These are phyloP conservation scores for Byasa hedistus DNA, from an alignment of 2,888 invertebrate genomes.

Conservation along the genomic window DNA sequence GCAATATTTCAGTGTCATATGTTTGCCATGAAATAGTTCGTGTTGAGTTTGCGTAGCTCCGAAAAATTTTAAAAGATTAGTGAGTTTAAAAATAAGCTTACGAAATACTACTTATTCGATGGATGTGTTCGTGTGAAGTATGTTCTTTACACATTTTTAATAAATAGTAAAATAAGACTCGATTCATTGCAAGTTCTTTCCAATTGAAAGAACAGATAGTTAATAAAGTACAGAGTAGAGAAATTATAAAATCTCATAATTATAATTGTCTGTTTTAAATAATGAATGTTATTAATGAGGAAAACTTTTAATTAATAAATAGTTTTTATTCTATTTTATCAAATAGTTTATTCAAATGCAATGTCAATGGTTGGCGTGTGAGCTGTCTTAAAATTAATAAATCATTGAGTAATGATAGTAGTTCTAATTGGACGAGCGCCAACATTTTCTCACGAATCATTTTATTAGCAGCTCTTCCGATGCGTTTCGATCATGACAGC, in stretches of 20 bases:
- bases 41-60: constrained; percentile 3
- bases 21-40: constrained; percentile 14
- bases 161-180: neutral
- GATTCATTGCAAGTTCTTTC: no score
- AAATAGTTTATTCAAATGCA: constrained; percentile 16
- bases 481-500: constrained; percentile 32
- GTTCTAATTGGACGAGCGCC: constrained; percentile 38
- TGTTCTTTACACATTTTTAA: neutral
- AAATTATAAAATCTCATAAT: no score
- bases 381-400: constrained; percentile 39
- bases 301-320: no score
- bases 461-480: constrained; percentile 40
- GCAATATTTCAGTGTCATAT: constrained; percentile 11
- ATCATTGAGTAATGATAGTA: constrained; percentile 37
- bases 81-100: constrained; percentile 5
- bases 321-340: constrained; percentile 17
- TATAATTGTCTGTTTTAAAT: no score
- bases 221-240: no score
- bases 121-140: neutral
- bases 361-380: constrained; percentile 36
- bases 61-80: constrained; percentile 5
- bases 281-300: no score
- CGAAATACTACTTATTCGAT: neutral
- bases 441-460: constrained; percentile 38
- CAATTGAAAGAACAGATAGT: no score